Conservation (phyloP, 2,888 invertebrate species). For the Megamerina dolium region DNA sequence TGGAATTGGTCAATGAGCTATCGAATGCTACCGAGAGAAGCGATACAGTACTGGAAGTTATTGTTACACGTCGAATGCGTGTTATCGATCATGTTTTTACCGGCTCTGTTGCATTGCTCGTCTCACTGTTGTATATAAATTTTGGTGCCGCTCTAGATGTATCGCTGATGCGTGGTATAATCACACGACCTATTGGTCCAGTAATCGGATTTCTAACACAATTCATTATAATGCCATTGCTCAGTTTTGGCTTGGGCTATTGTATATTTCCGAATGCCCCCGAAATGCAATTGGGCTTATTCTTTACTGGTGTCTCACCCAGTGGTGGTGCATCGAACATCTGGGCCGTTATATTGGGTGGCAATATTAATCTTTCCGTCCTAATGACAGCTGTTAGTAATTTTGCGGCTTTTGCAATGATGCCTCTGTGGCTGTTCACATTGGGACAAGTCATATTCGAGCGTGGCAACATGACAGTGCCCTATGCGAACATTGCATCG, state of each 20-base stretch:
- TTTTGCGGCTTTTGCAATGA: conserved; percentile 81
- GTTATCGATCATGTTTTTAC: conserved; percentile 70
- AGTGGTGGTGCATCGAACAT: conserved; percentile 97
- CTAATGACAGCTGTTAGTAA: conserved; percentile 93
- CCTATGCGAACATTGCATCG: conserved; percentile 68
- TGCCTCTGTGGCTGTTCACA: conserved; percentile 88
- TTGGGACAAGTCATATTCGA: conserved; percentile 72
- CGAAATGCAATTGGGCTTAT: conserved; percentile 75
- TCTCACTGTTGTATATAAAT: conserved; percentile 79
- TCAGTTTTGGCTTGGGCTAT: conserved; percentile 67
- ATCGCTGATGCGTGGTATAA: conserved; percentile 31
- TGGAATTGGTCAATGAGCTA: conserved; percentile 27
- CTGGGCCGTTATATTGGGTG: conserved; percentile 87
- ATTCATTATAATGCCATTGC: conserved; percentile 80
- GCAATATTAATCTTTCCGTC: conserved; percentile 87
- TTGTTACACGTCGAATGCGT: conserved; percentile 58
- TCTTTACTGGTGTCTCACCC: conserved; percentile 84
- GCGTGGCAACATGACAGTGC: conserved; percentile 66
- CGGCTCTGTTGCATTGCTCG: conserved; percentile 66
- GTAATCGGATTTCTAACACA: conserved; percentile 73
- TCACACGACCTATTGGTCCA: conserved; percentile 65
- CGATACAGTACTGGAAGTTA: conserved; percentile 48
- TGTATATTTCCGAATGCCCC: conserved; percentile 63
- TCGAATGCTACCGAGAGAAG: conserved; percentile 25
- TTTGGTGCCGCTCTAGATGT: conserved; percentile 86